Conservation (phyloP, 2,797 vertebrate genomes). For the Glossophaga mutica region DNA sequence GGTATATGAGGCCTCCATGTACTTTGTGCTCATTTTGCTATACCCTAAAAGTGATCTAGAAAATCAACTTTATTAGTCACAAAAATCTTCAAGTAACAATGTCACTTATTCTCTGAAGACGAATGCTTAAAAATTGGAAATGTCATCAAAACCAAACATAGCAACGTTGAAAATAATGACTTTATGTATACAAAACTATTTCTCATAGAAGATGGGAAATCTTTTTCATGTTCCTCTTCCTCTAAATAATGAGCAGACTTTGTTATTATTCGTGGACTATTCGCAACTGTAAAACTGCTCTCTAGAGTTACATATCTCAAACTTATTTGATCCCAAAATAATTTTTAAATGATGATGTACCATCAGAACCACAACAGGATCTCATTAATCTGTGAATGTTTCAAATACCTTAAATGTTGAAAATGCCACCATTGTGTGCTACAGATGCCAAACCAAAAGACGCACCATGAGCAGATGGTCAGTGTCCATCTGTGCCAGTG, state of each 20-base stretch:
- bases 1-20: background rate
- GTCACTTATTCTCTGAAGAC: background rate
- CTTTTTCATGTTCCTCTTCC: background rate
- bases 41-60: background rate
- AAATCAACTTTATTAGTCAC: background rate
- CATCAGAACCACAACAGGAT: background rate
- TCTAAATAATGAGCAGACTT: background rate
- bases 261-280: background rate
- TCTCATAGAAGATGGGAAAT: background rate
- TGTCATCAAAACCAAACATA: background rate
- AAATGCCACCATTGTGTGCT: background rate
- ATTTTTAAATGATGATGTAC: background rate
- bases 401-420: background rate
- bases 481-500: background rate
- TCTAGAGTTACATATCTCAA: background rate
- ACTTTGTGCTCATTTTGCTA: background rate
- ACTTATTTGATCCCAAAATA: background rate
- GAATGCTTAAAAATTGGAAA: background rate
- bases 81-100: background rate
- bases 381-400: background rate
- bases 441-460: background rate
- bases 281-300: background rate
- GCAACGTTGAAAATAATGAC: constrained; percentile 10
- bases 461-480: background rate
- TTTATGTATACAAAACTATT: background rate